Conservation (phyloP, 1,140 invertebrate species). For the Cryptotermes secundus region DNA sequence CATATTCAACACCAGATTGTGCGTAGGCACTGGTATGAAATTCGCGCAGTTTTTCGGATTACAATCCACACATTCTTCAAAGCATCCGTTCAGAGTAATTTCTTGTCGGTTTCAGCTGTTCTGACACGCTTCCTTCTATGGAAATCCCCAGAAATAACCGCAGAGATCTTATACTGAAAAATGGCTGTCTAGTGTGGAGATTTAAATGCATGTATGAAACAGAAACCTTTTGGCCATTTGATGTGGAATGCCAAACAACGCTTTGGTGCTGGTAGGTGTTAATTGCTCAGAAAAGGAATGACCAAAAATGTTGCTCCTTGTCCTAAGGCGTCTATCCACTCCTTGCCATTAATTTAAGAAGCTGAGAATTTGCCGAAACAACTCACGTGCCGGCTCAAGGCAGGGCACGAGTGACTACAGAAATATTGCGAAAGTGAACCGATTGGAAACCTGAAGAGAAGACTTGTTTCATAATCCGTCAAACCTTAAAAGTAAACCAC, state of each 20-base stretch:
- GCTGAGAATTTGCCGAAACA: background rate
- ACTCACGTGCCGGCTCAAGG: background rate
- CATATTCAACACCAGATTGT: no score
- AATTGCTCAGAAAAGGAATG: background rate
- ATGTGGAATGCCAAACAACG: background rate
- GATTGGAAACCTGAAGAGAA: no score
- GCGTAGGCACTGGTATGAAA: no score
- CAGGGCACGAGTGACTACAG: no score
- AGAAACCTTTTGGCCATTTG: background rate
- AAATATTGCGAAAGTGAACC: no score
- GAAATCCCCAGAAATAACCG: background rate
- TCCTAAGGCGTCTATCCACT: background rate
- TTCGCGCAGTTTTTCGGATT: no score
- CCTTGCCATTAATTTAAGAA: background rate
- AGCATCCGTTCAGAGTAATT: no score
- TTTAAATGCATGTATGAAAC: background rate
- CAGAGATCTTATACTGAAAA: background rate
- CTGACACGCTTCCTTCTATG: no score
- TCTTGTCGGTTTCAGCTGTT: no score
- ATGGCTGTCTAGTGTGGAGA: background rate
- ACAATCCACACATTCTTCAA: no score
- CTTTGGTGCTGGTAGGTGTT: background rate
- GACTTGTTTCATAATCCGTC: no score
- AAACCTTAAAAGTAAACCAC: no score
- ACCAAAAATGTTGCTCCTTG: background rate